Evolutionary conservation across 2,888 invertebrate species (phyloP).

Genomic region (Argyra leucocephala): DNA sequence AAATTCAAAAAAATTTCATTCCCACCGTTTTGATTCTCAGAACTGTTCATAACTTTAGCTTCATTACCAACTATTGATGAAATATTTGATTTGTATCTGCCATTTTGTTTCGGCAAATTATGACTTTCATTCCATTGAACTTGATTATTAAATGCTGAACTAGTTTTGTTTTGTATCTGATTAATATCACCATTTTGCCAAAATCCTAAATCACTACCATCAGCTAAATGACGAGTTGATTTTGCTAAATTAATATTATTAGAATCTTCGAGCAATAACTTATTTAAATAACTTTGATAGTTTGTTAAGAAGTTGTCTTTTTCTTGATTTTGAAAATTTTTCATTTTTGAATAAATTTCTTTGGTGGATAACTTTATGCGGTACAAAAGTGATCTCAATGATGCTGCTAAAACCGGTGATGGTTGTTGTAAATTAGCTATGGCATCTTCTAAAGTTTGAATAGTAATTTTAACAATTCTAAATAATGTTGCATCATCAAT

Average conservation of each 20-base stretch:
- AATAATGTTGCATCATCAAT: slow-evolving; percentile 37
- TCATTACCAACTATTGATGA: neutral
- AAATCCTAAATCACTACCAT: slow-evolving; percentile 18
- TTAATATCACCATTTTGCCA: slow-evolving; percentile 20
- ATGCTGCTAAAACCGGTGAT: slow-evolving; percentile 15
- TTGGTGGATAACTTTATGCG: slow-evolving; percentile 30
- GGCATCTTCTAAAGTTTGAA: slow-evolving; percentile 28
- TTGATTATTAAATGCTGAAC: neutral
- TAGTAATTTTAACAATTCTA: slow-evolving; percentile 39
- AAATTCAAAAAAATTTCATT: neutral
- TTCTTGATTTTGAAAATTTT: slow-evolving; percentile 35
- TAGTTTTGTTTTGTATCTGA: slow-evolving; percentile 21
- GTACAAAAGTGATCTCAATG: slow-evolving; percentile 7
- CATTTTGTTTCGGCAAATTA: neutral
- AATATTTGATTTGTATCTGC: neutral
- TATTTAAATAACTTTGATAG: slow-evolving; percentile 39
- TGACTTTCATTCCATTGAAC: neutral
- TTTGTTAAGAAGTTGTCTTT: slow-evolving; percentile 37
- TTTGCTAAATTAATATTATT: slow-evolving; percentile 13
- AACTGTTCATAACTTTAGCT: neutral
- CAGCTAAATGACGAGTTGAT: slow-evolving; percentile 10
- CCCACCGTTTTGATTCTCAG: neutral
- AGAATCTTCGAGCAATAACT: slow-evolving; percentile 27
- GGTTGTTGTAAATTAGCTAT: slow-evolving; percentile 11
- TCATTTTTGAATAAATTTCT: slow-evolving; percentile 38